Evolutionary conservation across 2,113 vertebrate genomes (phyloP).

Genomic region (Amblyornis subalaris): DNA sequence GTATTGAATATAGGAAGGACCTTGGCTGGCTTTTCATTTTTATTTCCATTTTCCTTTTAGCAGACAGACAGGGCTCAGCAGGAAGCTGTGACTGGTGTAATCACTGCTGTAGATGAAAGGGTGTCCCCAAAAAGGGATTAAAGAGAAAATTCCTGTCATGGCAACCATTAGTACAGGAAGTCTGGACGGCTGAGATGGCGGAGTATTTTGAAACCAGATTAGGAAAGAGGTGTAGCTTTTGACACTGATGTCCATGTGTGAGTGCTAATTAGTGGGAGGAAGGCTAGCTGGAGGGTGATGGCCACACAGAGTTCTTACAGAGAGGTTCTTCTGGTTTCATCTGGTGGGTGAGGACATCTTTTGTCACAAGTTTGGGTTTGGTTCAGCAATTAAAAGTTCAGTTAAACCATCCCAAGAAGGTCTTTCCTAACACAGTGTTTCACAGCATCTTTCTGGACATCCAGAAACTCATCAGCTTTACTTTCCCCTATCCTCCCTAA

Average conservation of each 20-base stretch:
- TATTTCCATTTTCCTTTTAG: background rate
- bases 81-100: slow-evolving; percentile 10
- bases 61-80: background rate
- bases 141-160: slow-evolving; percentile 32
- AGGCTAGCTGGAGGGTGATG: background rate
- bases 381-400: background rate
- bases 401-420: background rate
- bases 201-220: slow-evolving; percentile 29
- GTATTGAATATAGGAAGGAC: background rate
- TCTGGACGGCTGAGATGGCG: background rate
- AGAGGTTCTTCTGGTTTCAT: background rate
- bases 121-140: slow-evolving; percentile 15
- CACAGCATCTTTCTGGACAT: background rate
- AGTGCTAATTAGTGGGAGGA: background rate
- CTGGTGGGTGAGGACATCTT: background rate
- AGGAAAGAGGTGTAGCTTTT: slow-evolving; percentile 30
- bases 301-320: background rate
- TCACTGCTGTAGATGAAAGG: background rate
- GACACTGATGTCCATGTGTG: background rate
- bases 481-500: background rate
- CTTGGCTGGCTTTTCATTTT: background rate
- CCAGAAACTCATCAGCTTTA: background rate
- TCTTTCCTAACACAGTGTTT: background rate
- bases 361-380: background rate
- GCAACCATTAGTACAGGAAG: slow-evolving; percentile 38